Evolutionary conservation across 2,797 vertebrate species (phyloP).

Genomic region (Phataginus tetradactyla): DNA sequence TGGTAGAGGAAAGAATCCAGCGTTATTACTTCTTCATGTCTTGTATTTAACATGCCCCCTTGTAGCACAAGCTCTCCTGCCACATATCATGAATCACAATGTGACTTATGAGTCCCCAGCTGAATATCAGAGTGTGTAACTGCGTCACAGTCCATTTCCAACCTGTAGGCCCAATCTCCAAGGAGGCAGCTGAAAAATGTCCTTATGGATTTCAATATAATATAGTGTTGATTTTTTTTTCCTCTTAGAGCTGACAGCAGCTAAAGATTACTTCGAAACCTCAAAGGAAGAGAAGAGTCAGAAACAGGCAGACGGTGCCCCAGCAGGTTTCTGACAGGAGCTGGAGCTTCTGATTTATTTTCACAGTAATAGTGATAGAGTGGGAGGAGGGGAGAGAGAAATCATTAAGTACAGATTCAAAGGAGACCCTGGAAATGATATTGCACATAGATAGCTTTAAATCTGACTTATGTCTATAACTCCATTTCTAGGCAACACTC

Average conservation of each 20-base stretch:
- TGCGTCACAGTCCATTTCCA: constrained; percentile 56
- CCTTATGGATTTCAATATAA: constrained; percentile 36
- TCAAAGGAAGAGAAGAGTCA: constrained; percentile 37
- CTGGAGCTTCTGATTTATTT: constrained; percentile 46
- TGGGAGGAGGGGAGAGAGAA: not conserved
- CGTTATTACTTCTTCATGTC: not conserved
- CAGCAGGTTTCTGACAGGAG: not conserved
- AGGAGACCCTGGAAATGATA: not conserved
- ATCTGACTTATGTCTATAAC: not conserved
- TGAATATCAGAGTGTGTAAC: constrained; percentile 52
- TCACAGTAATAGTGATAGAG: not conserved
- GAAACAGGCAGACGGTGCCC: constrained; percentile 4
- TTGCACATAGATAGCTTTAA: not conserved
- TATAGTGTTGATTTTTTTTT: constrained; percentile 8
- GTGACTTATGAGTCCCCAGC: constrained; percentile 37
- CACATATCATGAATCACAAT: not conserved
- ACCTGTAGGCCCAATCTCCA: not conserved
- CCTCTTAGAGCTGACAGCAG: constrained; percentile 44
- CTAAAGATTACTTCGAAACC: constrained; percentile 47
- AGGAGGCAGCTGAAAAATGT: constrained; percentile 61
- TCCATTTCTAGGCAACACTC: not conserved
- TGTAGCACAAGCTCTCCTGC: constrained; percentile 5
- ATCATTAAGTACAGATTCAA: not conserved
- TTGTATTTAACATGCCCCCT: constrained; percentile 23
- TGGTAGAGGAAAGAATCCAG: constrained; percentile 49